These are phyloP conservation scores for Cyclopterus lumpus DNA, from an alignment of 2,797 vertebrate genomes.

Conservation along the genomic window DNA sequence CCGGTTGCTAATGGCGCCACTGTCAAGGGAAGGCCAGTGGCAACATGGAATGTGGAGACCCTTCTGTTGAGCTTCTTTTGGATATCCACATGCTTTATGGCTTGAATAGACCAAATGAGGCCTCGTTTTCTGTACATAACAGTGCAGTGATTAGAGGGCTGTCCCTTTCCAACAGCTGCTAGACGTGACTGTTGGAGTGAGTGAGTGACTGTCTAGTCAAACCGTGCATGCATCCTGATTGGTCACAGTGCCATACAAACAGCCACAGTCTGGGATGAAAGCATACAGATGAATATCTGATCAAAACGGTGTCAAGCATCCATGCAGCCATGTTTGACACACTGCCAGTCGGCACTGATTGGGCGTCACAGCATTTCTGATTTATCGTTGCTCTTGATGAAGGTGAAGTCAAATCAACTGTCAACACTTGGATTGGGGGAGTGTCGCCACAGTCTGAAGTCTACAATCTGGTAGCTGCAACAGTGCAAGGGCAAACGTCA, in stretches of 20 bases:
- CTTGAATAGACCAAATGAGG: conserved; percentile 44
- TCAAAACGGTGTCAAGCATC: conserved; percentile 41
- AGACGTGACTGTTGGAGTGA: conserved; percentile 59
- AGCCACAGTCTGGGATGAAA: conserved; percentile 22
- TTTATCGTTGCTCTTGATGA: conserved; percentile 59
- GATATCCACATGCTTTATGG: conserved; percentile 83
- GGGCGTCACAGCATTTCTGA: conserved; percentile 49
- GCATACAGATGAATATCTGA: conserved; percentile 41
- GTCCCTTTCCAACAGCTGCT: conserved; percentile 82
- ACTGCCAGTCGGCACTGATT: conserved; percentile 36
- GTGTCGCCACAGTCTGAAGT: conserved; percentile 48
- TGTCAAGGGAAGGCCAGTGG: conserved; percentile 80
- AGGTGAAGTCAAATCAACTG: conserved; percentile 72
- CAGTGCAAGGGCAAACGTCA: conserved; percentile 67
- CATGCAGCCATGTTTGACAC: conserved; percentile 25
- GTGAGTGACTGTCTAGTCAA: conserved; percentile 9
- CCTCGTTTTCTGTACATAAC: conserved; percentile 75
- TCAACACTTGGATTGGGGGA: conserved; percentile 57
- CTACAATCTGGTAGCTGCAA: conserved; percentile 62
- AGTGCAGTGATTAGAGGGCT: conserved; percentile 41
- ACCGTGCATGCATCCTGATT: neutral
- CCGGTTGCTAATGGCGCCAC: conserved; percentile 90
- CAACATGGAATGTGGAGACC: conserved; percentile 74
- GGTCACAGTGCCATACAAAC: conserved; percentile 19
- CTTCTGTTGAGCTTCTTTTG: conserved; percentile 85